Evolutionary conservation across 1,140 invertebrate genomes (phyloP), one percentile per base, ranked within the genome.

Genomic region (Conopomorpha cramerella): DNA sequence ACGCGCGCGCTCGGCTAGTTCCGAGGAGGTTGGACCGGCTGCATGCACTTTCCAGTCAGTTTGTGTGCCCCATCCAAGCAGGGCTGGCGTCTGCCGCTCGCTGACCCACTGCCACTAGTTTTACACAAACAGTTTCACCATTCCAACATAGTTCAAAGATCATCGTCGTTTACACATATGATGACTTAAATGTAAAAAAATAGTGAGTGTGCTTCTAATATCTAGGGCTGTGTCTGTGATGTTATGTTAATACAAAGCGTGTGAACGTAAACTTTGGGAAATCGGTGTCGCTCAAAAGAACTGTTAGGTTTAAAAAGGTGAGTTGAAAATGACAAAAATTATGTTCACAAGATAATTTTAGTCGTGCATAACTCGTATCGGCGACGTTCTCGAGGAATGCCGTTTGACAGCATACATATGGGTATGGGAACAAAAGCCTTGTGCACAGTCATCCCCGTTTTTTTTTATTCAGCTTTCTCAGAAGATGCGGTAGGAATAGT

Each of bases 271-370:
- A 41, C 41, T 45, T 55, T 50, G 50, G 44, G 43, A 50, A 56
- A 61, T 46, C 56, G 49, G 31, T 50, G 45, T 43, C 41, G 57
- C 51, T 56, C 48, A 50, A 51, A 60, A 68, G 35, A 54, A 68
- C 65, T 62, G 65, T 72, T 66, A 67, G 55, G 61, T 72, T 68
- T 60, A 51, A 73, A 70, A 68, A 71, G 70, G 70, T 74, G 62
- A 72, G 65, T 67, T 63, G 60, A 67, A 50, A 56, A 56, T 64
- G 51, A 64, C 59, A 29, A 71, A 67, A 55, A 52, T 70, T 51
- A 45, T 45, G 42, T 35, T 35, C 16, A 35, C 40, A 56, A 51
- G 56, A 51, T 52, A n/a, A 49, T 67, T 66, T 58, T 55, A 59
- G 56, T 59, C 56, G 59, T 59, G 66, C 53, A 65, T 59, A 61